These are phyloP conservation scores for Heterohyrax brucei DNA, from an alignment of 2,797 vertebrate genomes.

Conservation along the genomic window DNA sequence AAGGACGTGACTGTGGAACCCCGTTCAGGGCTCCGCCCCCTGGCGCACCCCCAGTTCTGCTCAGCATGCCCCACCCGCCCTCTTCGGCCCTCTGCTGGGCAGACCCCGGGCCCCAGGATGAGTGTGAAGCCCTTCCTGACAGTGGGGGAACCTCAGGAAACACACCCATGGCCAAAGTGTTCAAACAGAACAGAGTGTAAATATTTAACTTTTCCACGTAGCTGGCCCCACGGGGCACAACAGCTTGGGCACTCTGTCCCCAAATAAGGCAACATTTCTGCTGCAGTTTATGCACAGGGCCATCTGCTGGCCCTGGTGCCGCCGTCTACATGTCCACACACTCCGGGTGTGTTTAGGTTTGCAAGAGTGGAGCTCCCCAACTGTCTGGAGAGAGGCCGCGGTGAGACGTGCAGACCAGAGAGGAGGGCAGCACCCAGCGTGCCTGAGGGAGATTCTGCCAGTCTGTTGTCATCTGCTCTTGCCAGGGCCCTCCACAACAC, in stretches of 20 bases:
- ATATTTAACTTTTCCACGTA: conserved; percentile 86
- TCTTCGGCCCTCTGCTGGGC: conserved; percentile 49
- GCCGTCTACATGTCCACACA: background rate
- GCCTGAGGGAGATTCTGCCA: conserved; percentile 38
- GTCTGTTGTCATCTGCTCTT: conserved; percentile 47
- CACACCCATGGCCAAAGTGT: conserved; percentile 58
- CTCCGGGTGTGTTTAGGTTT: conserved; percentile 66
- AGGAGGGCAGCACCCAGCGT: conserved; percentile 27
- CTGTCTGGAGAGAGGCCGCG: background rate
- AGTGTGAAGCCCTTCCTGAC: conserved; percentile 71
- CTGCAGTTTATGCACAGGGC: conserved; percentile 56
- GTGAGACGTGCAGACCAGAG: background rate
- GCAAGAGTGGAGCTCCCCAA: conserved; percentile 44
- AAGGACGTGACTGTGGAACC: accelerated
- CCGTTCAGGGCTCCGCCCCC: accelerated
- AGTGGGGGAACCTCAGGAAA: conserved; percentile 55
- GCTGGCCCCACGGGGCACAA: conserved; percentile 72
- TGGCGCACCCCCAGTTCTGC: background rate
- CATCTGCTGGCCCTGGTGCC: conserved; percentile 63
- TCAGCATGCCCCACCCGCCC: conserved; percentile 77
- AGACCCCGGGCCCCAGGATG: conserved; percentile 26
- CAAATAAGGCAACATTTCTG: conserved; percentile 87
- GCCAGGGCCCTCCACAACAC: conserved; percentile 9
- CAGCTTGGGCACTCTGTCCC: conserved; percentile 66
- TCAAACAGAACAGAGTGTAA: conserved; percentile 85